Base-by-base conservation (phyloP, 2,888 invertebrate species). In the Nomada ferruginata region DNA sequence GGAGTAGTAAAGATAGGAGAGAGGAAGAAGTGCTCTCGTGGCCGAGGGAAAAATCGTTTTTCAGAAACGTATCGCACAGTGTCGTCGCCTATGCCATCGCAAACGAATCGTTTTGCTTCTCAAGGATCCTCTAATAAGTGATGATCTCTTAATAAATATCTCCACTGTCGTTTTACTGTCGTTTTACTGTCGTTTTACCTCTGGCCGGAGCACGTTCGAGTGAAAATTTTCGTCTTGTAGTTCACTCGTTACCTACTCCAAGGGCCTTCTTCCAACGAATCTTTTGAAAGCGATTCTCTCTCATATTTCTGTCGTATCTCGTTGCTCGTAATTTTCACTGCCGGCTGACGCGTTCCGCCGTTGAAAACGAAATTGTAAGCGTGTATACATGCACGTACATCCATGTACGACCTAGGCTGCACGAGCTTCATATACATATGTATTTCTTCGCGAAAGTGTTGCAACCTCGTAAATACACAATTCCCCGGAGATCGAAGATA, bases 111-210 rank as follows among this genome's bases (percentile, higher is more conserved):
- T 79, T 82, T 82, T 83, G 68, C 60, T 65, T 42, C 73, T 50
- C 65, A 47, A 76, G 71, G 71, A 83, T 75, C 72, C 75, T 61
- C 66, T 82, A 76, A 83, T 76, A 79, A 83, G 76, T 70, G 83
- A 83, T 83, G 75, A 83, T 83, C 79, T 79, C 74, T 75, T 83
- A 83, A 82, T 82, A 83, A 83, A 83, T 73, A 72, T 60, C 69
- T 63, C 65, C 69, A 68, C 64, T 64, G 72, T 73, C 57, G 59
- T 53, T 50, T 60, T 18, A 57, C 74, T 29, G 29, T 29, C 29
- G 59, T 29, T 29, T 29, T 29, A 66, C 64, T 64, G 72, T 72
- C 57, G 59, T 55, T 52, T 60, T 18, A 57, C 74, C 53, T 23
- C 10, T 50, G 13, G 26, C 59, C 26, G 1, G 44, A 26, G n/a